A percentile compares a stretch with the other conserved stretches of the same genome.
phyloP scores from a whole-genome alignment of 2,888 invertebrate genomes.

The Agonopterix subpropinquella region DNA sequence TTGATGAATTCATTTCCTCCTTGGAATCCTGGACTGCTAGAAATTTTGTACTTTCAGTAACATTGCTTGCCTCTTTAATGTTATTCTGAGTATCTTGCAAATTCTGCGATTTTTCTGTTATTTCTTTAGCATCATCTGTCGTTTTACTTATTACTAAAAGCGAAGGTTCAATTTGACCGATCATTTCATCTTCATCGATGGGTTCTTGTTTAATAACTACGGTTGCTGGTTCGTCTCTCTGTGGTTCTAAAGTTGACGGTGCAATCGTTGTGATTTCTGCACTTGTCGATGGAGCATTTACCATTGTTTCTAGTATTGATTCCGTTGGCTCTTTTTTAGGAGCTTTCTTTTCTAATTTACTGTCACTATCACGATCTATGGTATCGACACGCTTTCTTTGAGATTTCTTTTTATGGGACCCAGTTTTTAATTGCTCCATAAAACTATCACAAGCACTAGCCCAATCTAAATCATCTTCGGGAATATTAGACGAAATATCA shows the following conservation, averaged over 20 bases:
- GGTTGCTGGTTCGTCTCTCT: conserved; percentile 12
- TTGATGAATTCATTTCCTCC: not conserved
- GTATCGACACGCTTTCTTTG: conserved; percentile 66
- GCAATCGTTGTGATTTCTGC: not conserved
- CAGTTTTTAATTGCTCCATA: conserved; percentile 82
- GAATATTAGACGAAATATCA: conserved; percentile 13
- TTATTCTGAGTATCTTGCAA: too few relatives aligned
- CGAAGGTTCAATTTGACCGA: conserved; percentile 14
- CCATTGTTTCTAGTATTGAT: conserved; percentile 9
- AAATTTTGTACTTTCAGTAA: not conserved
- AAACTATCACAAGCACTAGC: conserved; percentile 85
- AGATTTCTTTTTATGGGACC: conserved; percentile 74
- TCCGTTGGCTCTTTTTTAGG: conserved; percentile 14
- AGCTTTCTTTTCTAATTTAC: conserved; percentile 27
- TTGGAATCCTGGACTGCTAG: not conserved
- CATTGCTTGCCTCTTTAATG: too few relatives aligned
- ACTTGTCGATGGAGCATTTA: not conserved
- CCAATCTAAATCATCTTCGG: conserved; percentile 74
- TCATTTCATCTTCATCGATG: conserved; percentile 46
- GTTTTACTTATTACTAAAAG: too few relatives aligned
- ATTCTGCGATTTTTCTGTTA: too few relatives aligned
- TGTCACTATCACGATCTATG: conserved; percentile 15
- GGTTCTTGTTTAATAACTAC: conserved; percentile 53
- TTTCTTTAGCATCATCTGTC: too few relatives aligned
- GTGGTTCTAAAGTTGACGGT: not conserved